Base-by-base conservation (phyloP, 2,113 vertebrate genomes). In the Symphodus melops region DNA sequence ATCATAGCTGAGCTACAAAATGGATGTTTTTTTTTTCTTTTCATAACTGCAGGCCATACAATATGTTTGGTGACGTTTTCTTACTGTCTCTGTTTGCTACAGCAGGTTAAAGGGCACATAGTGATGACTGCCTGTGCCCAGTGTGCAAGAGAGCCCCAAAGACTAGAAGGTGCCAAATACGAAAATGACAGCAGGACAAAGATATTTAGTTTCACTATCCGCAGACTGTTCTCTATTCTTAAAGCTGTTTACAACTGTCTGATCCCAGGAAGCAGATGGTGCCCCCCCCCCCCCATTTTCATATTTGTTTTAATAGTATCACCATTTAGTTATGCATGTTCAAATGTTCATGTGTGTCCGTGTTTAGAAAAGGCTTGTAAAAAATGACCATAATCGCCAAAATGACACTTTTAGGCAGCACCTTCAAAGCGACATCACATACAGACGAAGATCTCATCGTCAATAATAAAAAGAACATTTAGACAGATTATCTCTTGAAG, bases 251-350 rank as follows among this genome's bases (percentile, higher is more conserved):
- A 88, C 65, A 70, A 77, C 67, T 60, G 79, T 81, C 62, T 90
- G 84, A 87, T 88, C 81, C 54, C 51, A 16, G 49, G 19, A 72
- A 88, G 83, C 90, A 91, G 88, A 90, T 91, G 91, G 78, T 55
- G 17, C 68, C 53, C 63, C 48, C 58, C 68, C 52, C 83, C 52
- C 7, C 52, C 52, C 57, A 37, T 39, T 57, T 59, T 42, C n/a
- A n/a, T 46, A 14, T 68, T 39, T 48, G n/a, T 48, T 48, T 48
- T 48, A 16, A 48, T 17, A 48, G 44, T 48, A 16, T 48, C 46
- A 48, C 75, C 49, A 68, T 79, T 84, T 77, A 49, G 54, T 77
- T 28, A 42, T 68, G 52, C 44, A 55, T 77, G 55, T 79, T 68
- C 57, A 51, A 59, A 28, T 56, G 55, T 68, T 81, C 62, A 36